A percentile compares a stretch with the other conserved stretches of the same genome.
Evolutionary conservation across 2,113 vertebrate species (phyloP).

Genomic region (Brachyhypopomus occidentalis): DNA sequence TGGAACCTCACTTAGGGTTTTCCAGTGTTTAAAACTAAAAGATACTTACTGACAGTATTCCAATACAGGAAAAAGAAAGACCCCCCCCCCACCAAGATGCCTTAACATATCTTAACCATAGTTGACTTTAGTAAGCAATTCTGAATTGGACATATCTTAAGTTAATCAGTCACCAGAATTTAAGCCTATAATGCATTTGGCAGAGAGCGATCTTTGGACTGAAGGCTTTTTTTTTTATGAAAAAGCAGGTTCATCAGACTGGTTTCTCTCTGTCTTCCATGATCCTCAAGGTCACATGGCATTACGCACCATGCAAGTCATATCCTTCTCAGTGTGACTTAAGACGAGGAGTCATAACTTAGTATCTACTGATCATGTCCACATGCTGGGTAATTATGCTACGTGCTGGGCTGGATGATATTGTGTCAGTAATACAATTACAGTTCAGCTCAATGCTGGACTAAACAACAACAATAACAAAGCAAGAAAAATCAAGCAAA

Average conservation of each 20-base stretch:
- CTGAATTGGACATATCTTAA: slow-evolving; percentile 31
- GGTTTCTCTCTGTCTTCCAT: too few species aligned
- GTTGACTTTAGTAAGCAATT: slow-evolving; percentile 23
- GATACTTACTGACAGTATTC: background rate
- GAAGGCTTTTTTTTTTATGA: slow-evolving; percentile 17
- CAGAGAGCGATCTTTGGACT: slow-evolving; percentile 22
- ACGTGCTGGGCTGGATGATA: slow-evolving; percentile 22
- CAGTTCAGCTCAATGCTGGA: slow-evolving; percentile 16
- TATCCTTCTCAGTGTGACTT: slow-evolving; percentile 3
- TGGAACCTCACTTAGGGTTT: background rate
- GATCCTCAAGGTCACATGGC: background rate
- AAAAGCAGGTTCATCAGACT: slow-evolving; percentile 31
- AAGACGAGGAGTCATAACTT: slow-evolving; percentile 12
- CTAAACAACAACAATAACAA: slow-evolving; percentile 9
- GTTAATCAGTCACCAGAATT: slow-evolving; percentile 30
- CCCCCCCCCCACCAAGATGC: background rate
- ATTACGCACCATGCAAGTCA: background rate
- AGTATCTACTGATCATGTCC: slow-evolving; percentile 23
- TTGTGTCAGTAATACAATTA: background rate
- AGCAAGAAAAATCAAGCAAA: slow-evolving; percentile 23
- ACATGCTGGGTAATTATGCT: slow-evolving; percentile 9
- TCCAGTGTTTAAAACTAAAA: background rate
- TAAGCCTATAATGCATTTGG: slow-evolving; percentile 29
- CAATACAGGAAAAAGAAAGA: background rate
- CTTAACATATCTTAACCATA: background rate